Evolutionary conservation across 2,888 invertebrate genomes (phyloP), one percentile per base, ranked within the genome.

Genomic region (Aporophyla lueneburgensis): DNA sequence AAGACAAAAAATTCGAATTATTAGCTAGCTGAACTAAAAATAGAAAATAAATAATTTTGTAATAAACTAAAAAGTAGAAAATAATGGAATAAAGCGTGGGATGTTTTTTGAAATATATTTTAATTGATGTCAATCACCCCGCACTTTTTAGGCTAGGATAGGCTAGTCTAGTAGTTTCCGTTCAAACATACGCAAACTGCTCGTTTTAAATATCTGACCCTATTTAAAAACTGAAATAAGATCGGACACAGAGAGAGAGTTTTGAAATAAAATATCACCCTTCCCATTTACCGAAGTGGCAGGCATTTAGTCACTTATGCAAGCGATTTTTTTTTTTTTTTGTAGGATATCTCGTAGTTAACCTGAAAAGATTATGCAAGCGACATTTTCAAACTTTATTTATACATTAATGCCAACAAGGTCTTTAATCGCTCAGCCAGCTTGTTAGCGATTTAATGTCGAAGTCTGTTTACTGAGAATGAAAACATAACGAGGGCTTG

Each of bases 351-450:
- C n/a, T n/a, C n/a, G n/a, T n/a, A n/a, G n/a, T n/a, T n/a, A n/a
- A n/a, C n/a, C n/a, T n/a, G n/a, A n/a, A n/a, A n/a, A n/a, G n/a
- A n/a, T 53, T 74, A 21, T 33, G 40, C 77, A 67, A 54, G 43
- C 58, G 46, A 71, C n/a, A 40, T 67, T 68, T 83, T 67, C 67
- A 71, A 78, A 67, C 27, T 49, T 19, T 78, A 78, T 80, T 78
- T 78, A 83, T 83, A 63, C 83, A 71, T 83, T 68, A 67, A 63
- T 71, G 79, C 83, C 71, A 80, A 80, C 67, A 78, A 71, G 58
- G 40, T 53, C 71, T 78, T 78, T 83, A 80, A 80, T 83, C 78
- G 71, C 71, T 66, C 71, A 78, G 43, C 62, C 43, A 71, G 78
- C 83, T 82, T 83, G 80, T 78, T 83, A 80, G 83, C 62, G 66